These are phyloP conservation scores for Tuta absoluta DNA, from an alignment of 2,888 invertebrate genomes.

Conservation along the genomic window DNA sequence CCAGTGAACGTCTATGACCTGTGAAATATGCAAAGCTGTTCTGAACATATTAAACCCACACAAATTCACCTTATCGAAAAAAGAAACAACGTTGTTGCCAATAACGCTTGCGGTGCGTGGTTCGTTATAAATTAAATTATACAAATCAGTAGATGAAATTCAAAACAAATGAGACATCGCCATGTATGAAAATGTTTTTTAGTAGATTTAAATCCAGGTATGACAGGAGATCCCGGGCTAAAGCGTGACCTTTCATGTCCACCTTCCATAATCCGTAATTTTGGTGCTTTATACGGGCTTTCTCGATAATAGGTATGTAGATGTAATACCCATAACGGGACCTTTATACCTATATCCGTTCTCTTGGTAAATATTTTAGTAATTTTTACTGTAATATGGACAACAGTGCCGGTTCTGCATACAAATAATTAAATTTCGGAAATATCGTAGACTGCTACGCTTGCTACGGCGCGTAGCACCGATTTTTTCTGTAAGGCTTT, in stretches of 20 bases:
- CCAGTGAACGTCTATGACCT: slow-evolving; percentile 1
- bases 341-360: too few species aligned
- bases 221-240: too few species aligned
- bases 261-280: too few species aligned
- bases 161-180: not conserved
- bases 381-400: not conserved
- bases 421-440: not conserved
- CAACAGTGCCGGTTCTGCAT: not conserved
- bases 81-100: not conserved
- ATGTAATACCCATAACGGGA: too few species aligned
- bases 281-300: too few species aligned
- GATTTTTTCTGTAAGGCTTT: too few species aligned
- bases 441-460: not conserved
- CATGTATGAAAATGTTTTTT: too few species aligned
- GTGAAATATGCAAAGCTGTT: slow-evolving; percentile 5
- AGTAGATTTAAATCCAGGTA: too few species aligned
- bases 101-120: not conserved
- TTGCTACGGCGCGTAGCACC: too few species aligned
- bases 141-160: not conserved
- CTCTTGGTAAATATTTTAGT: too few species aligned
- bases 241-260: too few species aligned
- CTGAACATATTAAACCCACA: not conserved
- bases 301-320: too few species aligned
- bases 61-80: not conserved
- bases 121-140: not conserved